A percentile compares a stretch with the other conserved stretches of the same genome.
Evolutionary conservation across 2,888 invertebrate genomes (phyloP).

Genomic region (Nephrocerus scutellatus): DNA sequence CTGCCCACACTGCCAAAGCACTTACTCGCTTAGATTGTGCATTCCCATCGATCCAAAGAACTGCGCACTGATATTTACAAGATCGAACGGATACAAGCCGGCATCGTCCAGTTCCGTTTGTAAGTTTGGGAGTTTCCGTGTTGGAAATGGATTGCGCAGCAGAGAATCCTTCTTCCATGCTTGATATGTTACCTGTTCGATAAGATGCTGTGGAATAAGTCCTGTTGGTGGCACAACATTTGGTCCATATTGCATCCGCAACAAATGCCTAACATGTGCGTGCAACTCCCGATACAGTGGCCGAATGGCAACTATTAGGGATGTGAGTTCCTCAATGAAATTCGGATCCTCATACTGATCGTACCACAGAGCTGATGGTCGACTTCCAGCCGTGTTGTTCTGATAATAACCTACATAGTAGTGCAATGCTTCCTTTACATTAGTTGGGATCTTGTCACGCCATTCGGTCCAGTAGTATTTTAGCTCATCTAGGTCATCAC

Average conservation of each 20-base stretch:
- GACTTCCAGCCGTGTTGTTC: constrained; percentile 22
- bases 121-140: constrained; percentile 51
- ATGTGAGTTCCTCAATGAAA: constrained; percentile 25
- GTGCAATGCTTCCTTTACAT: constrained; percentile 24
- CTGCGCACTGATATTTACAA: constrained; percentile 28
- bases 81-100: constrained; percentile 23
- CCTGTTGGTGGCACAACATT: constrained; percentile 55
- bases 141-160: constrained; percentile 29
- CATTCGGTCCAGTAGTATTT: constrained; percentile 42
- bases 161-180: constrained; percentile 52
- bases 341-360: constrained; percentile 27
- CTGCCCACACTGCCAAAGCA: too few relatives aligned
- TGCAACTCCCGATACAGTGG: constrained; percentile 75
- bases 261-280: constrained; percentile 64
- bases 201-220: constrained; percentile 66
- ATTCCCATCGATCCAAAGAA: constrained; percentile 30
- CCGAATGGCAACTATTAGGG: constrained; percentile 52
- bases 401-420: constrained; percentile 26
- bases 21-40: constrained; percentile 29
- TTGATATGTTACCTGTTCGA: constrained; percentile 75
- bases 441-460: constrained; percentile 35
- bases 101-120: constrained; percentile 48
- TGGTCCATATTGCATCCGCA: constrained; percentile 62
- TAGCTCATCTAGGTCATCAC: constrained; percentile 34
- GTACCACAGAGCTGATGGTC: constrained; percentile 29